phyloP scores from a whole-genome alignment of 2,888 invertebrate species.

The Ochropleura plecta region DNA sequence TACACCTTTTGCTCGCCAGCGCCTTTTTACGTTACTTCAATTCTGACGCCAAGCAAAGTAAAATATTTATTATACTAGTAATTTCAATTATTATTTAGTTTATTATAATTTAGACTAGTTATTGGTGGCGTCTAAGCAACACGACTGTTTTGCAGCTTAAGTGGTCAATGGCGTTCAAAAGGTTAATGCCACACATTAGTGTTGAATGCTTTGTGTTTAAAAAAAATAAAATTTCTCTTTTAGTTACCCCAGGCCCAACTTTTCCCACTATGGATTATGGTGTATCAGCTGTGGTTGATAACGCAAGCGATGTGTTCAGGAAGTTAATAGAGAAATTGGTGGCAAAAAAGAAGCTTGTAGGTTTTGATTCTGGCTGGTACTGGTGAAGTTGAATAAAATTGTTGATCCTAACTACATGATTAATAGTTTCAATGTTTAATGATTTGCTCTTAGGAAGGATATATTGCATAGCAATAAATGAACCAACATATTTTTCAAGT shows the following conservation, averaged over 20 bases:
- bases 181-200: too few species aligned
- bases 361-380: conserved; percentile 74
- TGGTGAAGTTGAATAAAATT: conserved; percentile 63
- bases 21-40: too few species aligned
- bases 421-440: neutral
- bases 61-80: too few species aligned
- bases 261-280: conserved; percentile 60
- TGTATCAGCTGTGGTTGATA: conserved; percentile 70
- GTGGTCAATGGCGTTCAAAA: too few species aligned
- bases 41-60: too few species aligned
- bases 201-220: neutral
- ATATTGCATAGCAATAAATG: neutral
- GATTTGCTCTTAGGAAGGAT: neutral
- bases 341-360: conserved; percentile 74
- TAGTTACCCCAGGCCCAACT: conserved; percentile 1
- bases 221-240: conserved; percentile 3
- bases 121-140: too few species aligned
- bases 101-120: too few species aligned
- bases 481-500: neutral
- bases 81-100: too few species aligned
- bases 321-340: conserved; percentile 75
- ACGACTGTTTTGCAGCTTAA: too few species aligned
- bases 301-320: conserved; percentile 74
- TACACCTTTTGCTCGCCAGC: too few species aligned
- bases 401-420: neutral